Base-by-base conservation (phyloP, 2,113 vertebrate species). In the Eurypyga helias region DNA sequence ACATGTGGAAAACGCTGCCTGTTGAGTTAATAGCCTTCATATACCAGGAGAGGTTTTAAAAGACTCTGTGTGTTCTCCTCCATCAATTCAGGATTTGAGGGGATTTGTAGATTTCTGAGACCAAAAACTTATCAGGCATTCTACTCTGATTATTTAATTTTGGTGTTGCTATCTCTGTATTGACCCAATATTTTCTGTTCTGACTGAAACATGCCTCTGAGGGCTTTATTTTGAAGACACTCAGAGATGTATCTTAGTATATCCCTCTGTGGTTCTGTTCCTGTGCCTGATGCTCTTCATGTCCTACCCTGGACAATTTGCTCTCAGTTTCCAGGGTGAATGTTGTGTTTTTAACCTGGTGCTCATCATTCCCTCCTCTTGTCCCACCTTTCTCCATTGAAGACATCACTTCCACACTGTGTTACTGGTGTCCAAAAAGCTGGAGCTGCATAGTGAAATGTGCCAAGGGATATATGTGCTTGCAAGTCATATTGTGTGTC, bases 131-230 rank as follows among this genome's bases (percentile, higher is more conserved):
- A 79, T 62, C 24, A 64, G 3, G 9, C 17, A 6, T 72, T 69
- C 28, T 51, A 13, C 62, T 69, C 10, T 36, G 8, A 34, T 41
- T 66, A 20, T 54, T 76, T 87, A 43, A 36, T 57, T 70, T 52
- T 69, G 25, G 3, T 36, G 1, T 4, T 28, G 4, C 26, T 65
- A 31, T n/a, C 15, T 76, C 41, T 72, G 7, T 45, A 11, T 48
- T 46, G 84, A 16, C 7, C 5, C 2, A 2, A 0, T 55, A 14
- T 2, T 2, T 33, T 87, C 17, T 8, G 3, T 57, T 93, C 62
- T 72, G 62, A 24, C 57, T 58, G 58, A 67, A 80, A 57, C 1
- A 2, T 8, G 2, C 1, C 0, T 49, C 45, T 65, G 43, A 57
- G 11, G 8, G 26, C 17, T 87, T 61, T 58, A 13, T 45, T 79